These are phyloP conservation scores for Hirudo medicinalis DNA, from an alignment of 1,140 invertebrate species.

Conservation along the genomic window DNA sequence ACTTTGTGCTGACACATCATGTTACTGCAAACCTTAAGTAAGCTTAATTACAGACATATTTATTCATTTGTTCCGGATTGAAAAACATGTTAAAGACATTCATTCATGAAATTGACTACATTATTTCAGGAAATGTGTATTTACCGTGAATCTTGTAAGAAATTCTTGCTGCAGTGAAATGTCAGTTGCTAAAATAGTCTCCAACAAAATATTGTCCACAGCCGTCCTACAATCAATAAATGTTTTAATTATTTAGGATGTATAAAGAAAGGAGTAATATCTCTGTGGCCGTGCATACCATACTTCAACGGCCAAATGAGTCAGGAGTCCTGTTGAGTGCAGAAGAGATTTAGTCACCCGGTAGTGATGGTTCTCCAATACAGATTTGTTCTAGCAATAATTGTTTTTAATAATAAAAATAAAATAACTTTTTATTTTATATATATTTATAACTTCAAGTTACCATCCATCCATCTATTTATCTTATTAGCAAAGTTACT, in stretches of 20 bases:
- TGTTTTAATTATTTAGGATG: too few relatives aligned
- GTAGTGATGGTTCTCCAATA: constrained; percentile 89
- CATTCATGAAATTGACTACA: neutral
- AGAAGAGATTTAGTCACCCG: constrained; percentile 70
- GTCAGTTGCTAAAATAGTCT: constrained; percentile 75
- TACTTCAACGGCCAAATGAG: constrained; percentile 48
- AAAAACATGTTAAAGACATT: neutral
- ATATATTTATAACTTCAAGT: constrained; percentile 9
- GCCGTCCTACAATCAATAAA: neutral
- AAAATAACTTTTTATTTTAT: neutral
- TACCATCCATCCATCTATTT: too few relatives aligned
- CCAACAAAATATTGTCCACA: constrained; percentile 33
- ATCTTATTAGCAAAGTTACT: too few relatives aligned
- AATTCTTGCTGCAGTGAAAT: constrained; percentile 81
- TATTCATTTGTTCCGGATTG: neutral
- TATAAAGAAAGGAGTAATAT: neutral
- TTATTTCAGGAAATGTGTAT: neutral
- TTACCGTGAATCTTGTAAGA: constrained; percentile 62
- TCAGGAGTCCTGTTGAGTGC: constrained; percentile 62
- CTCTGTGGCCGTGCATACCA: constrained; percentile 29
- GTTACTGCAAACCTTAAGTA: neutral
- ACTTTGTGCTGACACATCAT: too few relatives aligned
- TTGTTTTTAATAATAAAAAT: too few relatives aligned
- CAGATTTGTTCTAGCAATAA: constrained; percentile 60
- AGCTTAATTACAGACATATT: neutral